These are phyloP conservation scores for Xiphophorus maculatus DNA, from an alignment of 2,113 vertebrate species.

Conservation along the genomic window DNA sequence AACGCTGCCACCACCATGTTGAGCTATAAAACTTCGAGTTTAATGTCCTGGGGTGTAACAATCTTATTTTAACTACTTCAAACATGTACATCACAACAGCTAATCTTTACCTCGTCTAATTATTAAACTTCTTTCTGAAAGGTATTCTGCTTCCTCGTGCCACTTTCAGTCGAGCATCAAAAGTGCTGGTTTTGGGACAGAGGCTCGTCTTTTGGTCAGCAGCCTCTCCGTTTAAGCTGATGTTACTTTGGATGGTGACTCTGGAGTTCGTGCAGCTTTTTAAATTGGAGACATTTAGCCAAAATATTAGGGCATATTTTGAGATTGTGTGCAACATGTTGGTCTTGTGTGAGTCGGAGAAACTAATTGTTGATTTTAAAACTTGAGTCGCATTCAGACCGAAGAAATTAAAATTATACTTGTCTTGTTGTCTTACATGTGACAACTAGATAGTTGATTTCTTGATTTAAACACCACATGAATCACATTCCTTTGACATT, in stretches of 20 bases:
- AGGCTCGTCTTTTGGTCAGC: no score
- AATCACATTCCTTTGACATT: constrained; percentile 13
- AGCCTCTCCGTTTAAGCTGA: no score
- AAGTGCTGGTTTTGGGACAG: no score
- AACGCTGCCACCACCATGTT: background rate
- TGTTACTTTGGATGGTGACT: background rate
- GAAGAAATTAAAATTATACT: background rate
- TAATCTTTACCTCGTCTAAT: background rate
- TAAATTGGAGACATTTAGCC: background rate
- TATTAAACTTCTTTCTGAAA: background rate
- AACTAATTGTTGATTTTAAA: background rate
- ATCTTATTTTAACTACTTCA: background rate
- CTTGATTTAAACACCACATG: background rate
- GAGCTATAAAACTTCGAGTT: no score
- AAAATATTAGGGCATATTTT: background rate
- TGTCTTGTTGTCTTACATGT: background rate
- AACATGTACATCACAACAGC: no score
- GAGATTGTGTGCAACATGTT: background rate
- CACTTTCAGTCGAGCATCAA: no score
- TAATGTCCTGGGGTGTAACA: background rate
- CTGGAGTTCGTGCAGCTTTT: background rate
- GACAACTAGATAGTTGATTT: background rate
- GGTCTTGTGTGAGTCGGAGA: background rate
- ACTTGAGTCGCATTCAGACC: background rate
- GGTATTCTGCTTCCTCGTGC: no score